Base-by-base conservation (phyloP, 2,888 invertebrate genomes). In the Andrena flavipes region DNA sequence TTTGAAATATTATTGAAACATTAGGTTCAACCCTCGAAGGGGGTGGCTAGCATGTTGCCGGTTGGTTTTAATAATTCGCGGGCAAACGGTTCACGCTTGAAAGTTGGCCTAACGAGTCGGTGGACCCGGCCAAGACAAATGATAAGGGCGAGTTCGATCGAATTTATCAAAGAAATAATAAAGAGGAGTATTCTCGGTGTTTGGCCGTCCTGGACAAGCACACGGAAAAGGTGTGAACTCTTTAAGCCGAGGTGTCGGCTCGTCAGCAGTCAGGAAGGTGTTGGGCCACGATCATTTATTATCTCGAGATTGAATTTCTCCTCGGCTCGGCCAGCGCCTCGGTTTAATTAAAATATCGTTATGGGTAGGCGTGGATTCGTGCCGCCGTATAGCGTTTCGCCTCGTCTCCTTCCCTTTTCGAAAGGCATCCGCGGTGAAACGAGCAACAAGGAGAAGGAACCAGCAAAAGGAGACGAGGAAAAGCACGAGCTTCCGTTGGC, bases 341-440 rank as follows among this genome's bases (percentile, higher is more conserved):
- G 92, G 91, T 93, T 94, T 94, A 94, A 94, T 94, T 94, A 94
- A 94, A 94, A 94, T 94, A 94, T 94, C 93, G 93, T 93, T 94
- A 94, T 93, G 92, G 93, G 94, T 93, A 93, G 93, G 94, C 93
- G 93, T 93, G 93, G 92, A 92, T 91, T 91, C 90, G 88, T 88
- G 91, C 90, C 91, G 90, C 92, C 82, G 89, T 90, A 90, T 89
- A 89, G 86, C 86, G 88, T 90, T 87, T 88, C 77, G 79, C 77
- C 84, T 83, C 80, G 75, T 84, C 76, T 84, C 75, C 79, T 80
- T 82, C 83, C 79, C 78, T 87, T 87, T 88, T 88, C 80, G 84
- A 87, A 81, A 78, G 80, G 74, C 76, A 79, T 81, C 71, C 81
- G 68, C 73, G 65, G 72, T 74, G 72, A 69, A 76, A 72, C 81